Percentiles rank a stretch among this genome's conserved stretches.
phyloP scores from a whole-genome alignment of 53 echinoderm and acorn worm genomes.

The Patiria pectinifera region DNA sequence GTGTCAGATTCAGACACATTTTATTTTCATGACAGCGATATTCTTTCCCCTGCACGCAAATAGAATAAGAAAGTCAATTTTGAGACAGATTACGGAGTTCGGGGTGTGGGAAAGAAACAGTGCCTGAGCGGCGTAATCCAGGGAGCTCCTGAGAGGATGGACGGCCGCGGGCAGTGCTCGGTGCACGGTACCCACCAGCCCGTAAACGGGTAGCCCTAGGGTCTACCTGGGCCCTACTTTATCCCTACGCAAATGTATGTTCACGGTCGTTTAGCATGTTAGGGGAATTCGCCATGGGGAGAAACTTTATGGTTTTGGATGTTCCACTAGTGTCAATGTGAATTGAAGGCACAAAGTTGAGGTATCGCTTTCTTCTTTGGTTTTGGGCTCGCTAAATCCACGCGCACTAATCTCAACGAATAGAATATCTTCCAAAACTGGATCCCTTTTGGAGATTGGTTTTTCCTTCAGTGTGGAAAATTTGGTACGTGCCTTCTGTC shows the following conservation, averaged over 20 bases:
- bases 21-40: conserved; percentile 52
- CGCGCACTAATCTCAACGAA: not conserved
- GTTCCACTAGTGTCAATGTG: not conserved
- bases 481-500: too few species aligned
- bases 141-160: conserved; percentile 18
- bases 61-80: conserved; percentile 52
- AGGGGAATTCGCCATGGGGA: conserved; percentile 5
- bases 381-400: not conserved
- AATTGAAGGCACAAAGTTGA: not conserved
- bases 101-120: conserved; percentile 17
- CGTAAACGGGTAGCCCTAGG: conserved; percentile 19
- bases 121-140: conserved; percentile 25
- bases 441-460: too few species aligned
- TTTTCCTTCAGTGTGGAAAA: too few species aligned
- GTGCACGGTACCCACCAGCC: conserved; percentile 14
- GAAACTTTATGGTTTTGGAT: not conserved
- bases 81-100: conserved; percentile 29
- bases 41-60: conserved; percentile 9
- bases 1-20: conserved; percentile 57
- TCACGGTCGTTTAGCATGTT: conserved; percentile 58
- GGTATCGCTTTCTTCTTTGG: not conserved
- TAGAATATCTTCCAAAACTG: not conserved
- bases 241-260: conserved; percentile 57
- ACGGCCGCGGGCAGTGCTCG: conserved; percentile 34
- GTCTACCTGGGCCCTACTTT: conserved; percentile 14